Conservation (phyloP, 2,888 invertebrate species). For the Amorpha juglandis region DNA sequence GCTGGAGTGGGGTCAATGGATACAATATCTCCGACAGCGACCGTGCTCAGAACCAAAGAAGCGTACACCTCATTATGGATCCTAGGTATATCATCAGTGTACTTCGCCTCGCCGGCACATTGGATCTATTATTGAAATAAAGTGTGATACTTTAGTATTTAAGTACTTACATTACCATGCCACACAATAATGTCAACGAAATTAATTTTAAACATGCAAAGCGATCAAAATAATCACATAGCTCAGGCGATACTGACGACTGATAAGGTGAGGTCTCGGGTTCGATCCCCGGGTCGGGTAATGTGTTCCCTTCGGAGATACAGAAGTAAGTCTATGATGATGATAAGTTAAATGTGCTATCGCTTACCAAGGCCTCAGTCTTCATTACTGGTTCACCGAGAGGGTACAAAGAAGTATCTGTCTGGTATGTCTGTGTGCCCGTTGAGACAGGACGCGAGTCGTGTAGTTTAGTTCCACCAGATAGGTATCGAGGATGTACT, state of each 20-base stretch:
- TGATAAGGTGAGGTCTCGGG: no score
- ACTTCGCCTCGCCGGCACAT: constrained; percentile 87
- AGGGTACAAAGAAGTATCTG: constrained; percentile 85
- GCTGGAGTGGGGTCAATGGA: constrained; percentile 85
- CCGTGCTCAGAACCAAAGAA: constrained; percentile 83
- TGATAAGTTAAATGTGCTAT: neutral
- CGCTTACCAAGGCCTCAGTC: constrained; percentile 69
- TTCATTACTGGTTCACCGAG: constrained; percentile 86
- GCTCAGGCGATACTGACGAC: no score
- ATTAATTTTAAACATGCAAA: no score
- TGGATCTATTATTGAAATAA: constrained; percentile 64
- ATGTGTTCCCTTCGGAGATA: no score
- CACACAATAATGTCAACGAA: no score
- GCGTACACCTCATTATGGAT: constrained; percentile 86
- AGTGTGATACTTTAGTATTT: neutral
- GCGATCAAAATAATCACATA: no score
- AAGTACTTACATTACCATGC: no score
- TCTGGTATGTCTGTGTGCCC: constrained; percentile 85
- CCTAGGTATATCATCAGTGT: constrained; percentile 85
- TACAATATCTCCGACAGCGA: constrained; percentile 81
- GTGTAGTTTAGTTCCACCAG: constrained; percentile 70
- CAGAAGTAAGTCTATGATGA: no score
- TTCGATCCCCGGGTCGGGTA: no score
- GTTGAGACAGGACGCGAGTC: constrained; percentile 80
- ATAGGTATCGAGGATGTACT: constrained; percentile 64